Percentiles rank a stretch among this genome's conserved stretches.
Evolutionary conservation across 92 coral and sea anemone genomes (phyloP).

Genomic region (Heliopora coerulea): DNA sequence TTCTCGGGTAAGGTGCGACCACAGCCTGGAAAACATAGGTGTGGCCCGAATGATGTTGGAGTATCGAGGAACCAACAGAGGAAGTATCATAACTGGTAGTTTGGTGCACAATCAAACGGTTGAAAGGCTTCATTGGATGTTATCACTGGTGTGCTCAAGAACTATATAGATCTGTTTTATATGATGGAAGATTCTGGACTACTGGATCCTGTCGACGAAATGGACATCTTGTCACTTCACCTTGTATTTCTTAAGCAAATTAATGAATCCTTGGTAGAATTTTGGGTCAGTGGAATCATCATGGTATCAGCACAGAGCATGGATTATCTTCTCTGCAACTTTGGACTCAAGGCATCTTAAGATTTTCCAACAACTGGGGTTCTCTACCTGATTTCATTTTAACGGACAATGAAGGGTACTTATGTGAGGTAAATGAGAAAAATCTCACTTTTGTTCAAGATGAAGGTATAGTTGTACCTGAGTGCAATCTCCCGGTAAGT

Average conservation of each 20-base stretch:
- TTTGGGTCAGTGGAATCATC: slow-evolving; percentile 19
- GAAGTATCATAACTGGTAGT: slow-evolving; percentile 26
- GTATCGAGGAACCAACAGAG: slow-evolving; percentile 8
- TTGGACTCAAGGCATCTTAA: slow-evolving; percentile 39
- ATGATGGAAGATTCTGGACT: slow-evolving; percentile 42
- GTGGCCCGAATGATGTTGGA: slow-evolving; percentile 30
- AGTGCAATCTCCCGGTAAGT: slow-evolving; percentile 15
- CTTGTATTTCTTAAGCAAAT: slow-evolving; percentile 19
- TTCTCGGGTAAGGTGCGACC: slow-evolving; percentile 30
- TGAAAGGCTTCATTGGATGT: slow-evolving; percentile 22
- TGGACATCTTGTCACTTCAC: slow-evolving; percentile 8
- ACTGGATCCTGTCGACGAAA: slow-evolving; percentile 8
- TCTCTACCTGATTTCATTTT: slow-evolving; percentile 48
- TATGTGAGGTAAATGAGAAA: slow-evolving; percentile 38
- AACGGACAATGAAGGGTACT: slow-evolving; percentile 48
- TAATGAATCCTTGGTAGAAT: not conserved
- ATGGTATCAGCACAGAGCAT: slow-evolving; percentile 10
- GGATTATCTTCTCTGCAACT: slow-evolving; percentile 31
- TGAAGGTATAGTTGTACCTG: slow-evolving; percentile 52
- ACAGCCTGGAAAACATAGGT: slow-evolving; percentile 22
- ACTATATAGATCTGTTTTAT: slow-evolving; percentile 7
- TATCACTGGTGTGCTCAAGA: slow-evolving; percentile 9
- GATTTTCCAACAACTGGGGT: slow-evolving; percentile 46
- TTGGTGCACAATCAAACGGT: slow-evolving; percentile 24
- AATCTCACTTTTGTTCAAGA: slow-evolving; percentile 16